A percentile compares a stretch with the other conserved stretches of the same genome.
Evolutionary conservation across 2,113 vertebrate genomes (phyloP).

Genomic region (Colossoma macropomum): DNA sequence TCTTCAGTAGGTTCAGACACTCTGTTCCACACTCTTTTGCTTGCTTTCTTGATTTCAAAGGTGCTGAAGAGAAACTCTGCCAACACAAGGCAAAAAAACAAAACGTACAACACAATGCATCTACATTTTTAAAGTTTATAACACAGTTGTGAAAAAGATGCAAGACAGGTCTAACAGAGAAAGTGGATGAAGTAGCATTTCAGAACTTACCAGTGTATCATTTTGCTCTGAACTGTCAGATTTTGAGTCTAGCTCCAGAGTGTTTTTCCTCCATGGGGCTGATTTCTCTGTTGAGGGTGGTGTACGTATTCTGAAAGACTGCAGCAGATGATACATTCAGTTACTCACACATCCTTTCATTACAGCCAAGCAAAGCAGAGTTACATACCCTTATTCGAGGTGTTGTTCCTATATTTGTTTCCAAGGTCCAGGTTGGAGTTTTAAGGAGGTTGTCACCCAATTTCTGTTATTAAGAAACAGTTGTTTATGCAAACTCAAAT

Average conservation of each 20-base stretch:
- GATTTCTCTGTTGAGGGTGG: conserved; percentile 75
- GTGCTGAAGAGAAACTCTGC: conserved; percentile 48
- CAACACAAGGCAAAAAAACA: not conserved
- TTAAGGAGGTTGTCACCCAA: conserved; percentile 47
- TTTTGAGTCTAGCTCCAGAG: conserved; percentile 81
- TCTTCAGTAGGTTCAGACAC: conserved; percentile 39
- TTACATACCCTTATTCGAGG: conserved; percentile 74
- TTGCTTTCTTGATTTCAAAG: conserved; percentile 56
- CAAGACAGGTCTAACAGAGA: not conserved
- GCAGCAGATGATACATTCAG: conserved; percentile 24
- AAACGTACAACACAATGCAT: not conserved
- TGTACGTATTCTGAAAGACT: conserved; percentile 88
- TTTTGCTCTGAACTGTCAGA: conserved; percentile 88
- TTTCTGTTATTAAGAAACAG: conserved; percentile 44
- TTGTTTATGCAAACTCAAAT: not conserved
- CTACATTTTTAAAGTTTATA: not conserved
- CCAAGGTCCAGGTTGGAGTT: conserved; percentile 53
- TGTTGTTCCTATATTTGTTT: conserved; percentile 39
- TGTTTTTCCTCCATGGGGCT: conserved; percentile 71
- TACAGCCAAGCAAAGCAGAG: not conserved
- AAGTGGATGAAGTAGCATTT: not conserved
- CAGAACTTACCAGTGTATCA: conserved; percentile 85
- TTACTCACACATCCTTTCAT: not conserved
- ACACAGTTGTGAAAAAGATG: not conserved
- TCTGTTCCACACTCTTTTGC: conserved; percentile 20